phyloP scores from a whole-genome alignment of 2,113 vertebrate genomes.

The Tachycineta bicolor region DNA sequence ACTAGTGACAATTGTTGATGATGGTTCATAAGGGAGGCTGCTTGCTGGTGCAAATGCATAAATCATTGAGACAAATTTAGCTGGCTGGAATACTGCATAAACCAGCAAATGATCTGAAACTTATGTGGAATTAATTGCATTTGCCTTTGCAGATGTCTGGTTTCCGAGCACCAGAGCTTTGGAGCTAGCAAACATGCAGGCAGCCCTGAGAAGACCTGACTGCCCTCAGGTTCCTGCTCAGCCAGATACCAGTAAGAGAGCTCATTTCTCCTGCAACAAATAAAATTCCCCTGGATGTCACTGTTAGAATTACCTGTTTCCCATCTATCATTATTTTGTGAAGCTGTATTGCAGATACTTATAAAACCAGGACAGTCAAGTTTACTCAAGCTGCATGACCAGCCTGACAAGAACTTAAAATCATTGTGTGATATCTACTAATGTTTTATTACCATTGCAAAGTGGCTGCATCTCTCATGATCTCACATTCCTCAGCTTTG shows the following conservation, averaged over 20 bases:
- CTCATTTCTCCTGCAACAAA: background rate
- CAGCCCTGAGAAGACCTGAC: background rate
- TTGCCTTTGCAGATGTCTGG: background rate
- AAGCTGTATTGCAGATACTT: background rate
- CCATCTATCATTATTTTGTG: background rate
- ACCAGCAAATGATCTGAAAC: slow-evolving; percentile 24
- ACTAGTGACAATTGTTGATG: background rate
- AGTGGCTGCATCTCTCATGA: background rate
- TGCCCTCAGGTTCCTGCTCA: background rate
- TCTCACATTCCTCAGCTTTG: background rate
- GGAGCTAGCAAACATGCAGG: background rate
- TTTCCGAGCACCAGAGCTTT: background rate
- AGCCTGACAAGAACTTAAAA: background rate
- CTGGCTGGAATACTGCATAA: slow-evolving; percentile 23
- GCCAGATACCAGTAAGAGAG: background rate
- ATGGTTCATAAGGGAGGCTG: background rate
- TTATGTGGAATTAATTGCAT: background rate
- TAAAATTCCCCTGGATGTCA: background rate
- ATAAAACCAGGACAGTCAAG: background rate
- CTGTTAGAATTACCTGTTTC: background rate
- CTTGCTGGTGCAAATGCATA: slow-evolving; percentile 31
- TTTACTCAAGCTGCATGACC: background rate
- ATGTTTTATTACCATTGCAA: background rate
- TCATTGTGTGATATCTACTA: background rate
- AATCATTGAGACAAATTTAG: slow-evolving; percentile 44